phyloP scores from a whole-genome alignment of 2,888 invertebrate species.

The Pterobdella sp. region DNA sequence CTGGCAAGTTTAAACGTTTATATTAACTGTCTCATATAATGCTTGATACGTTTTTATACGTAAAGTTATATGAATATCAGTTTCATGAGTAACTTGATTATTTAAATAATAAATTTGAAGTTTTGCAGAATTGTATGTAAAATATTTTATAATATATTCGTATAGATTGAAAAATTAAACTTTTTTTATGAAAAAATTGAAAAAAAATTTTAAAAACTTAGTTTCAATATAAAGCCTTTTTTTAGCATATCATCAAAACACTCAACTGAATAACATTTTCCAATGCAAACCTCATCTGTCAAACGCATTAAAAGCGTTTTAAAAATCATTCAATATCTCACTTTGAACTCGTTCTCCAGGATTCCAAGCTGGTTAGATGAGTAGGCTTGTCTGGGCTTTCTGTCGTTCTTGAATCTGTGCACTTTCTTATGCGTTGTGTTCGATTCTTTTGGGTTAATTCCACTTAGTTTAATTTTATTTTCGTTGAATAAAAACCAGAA shows the following conservation, averaged over 20 bases:
- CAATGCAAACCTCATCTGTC: too few relatives aligned
- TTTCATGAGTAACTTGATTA: slow-evolving; percentile 1
- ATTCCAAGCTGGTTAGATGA: slow-evolving; percentile 85
- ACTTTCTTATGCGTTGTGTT: too few relatives aligned
- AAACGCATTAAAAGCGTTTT: slow-evolving; percentile 21
- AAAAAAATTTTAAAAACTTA: too few relatives aligned
- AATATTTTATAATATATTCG: not conserved
- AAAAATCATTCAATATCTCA: slow-evolving; percentile 40
- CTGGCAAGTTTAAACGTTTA: slow-evolving; percentile 47
- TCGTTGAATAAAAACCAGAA: too few relatives aligned
- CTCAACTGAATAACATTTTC: too few relatives aligned
- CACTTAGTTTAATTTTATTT: too few relatives aligned
- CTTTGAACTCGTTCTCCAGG: slow-evolving; percentile 85
- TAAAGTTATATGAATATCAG: too few relatives aligned
- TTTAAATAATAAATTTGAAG: too few relatives aligned
- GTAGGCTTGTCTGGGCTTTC: slow-evolving; percentile 92
- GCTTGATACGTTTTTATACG: too few relatives aligned
- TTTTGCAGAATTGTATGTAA: too few relatives aligned
- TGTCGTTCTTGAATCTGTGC: slow-evolving; percentile 66
- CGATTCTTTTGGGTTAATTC: too few relatives aligned
- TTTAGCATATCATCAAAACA: not conserved
- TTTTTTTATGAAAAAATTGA: not conserved
- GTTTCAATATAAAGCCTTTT: not conserved
- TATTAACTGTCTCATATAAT: too few relatives aligned
- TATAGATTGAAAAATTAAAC: not conserved